phyloP scores from a whole-genome alignment of 1,140 invertebrate species.

The Cotesia chilonis region DNA sequence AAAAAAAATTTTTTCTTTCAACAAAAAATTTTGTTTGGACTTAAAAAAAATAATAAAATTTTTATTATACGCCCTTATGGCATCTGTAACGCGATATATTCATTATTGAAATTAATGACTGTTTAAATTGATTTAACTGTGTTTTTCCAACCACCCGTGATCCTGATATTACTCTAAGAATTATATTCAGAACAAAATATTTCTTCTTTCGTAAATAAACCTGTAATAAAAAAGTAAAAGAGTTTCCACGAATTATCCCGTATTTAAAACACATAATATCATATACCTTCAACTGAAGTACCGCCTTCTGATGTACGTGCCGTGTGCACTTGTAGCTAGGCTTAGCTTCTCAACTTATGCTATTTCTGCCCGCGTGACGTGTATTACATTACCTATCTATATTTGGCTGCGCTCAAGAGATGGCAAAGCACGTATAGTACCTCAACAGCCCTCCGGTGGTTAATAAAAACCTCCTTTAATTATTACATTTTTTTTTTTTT shows the following conservation, averaged over 20 bases:
- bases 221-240: not conserved
- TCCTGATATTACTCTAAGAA: too few species aligned
- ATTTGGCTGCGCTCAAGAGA: constrained; percentile 54
- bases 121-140: too few species aligned
- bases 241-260: not conserved
- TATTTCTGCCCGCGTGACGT: constrained; percentile 63
- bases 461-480: constrained; percentile 11
- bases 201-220: not conserved
- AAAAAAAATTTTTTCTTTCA: too few species aligned
- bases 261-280: not conserved
- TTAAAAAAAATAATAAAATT: too few species aligned
- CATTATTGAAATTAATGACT: too few species aligned
- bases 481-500: not conserved
- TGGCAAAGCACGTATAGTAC: not conserved
- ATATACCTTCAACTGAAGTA: not conserved
- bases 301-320: constrained; percentile 44
- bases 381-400: constrained; percentile 65
- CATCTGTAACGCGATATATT: too few species aligned
- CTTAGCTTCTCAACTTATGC: constrained; percentile 47
- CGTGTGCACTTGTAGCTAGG: constrained; percentile 60
- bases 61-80: too few species aligned
- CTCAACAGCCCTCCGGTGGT: constrained; percentile 21
- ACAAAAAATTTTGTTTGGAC: too few species aligned
- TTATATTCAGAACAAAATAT: not conserved
- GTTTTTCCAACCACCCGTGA: too few species aligned